Percentiles rank a stretch among this genome's conserved stretches.
Conservation (phyloP, 2,113 vertebrate species). For the Rhinoderma darwinii region DNA sequence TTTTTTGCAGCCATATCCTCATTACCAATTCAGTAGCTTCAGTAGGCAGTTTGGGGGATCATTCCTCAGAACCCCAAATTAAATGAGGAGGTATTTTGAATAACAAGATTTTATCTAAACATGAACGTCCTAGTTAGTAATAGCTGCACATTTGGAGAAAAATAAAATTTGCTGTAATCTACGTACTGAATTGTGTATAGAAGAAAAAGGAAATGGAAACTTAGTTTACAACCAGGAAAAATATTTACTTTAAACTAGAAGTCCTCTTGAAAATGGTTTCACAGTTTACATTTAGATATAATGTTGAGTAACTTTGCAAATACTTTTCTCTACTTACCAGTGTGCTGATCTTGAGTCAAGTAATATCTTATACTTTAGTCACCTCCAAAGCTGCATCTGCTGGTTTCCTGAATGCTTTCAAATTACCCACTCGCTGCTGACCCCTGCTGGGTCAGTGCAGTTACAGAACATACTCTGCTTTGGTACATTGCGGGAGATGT, state of each 20-base stretch:
- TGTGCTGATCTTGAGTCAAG: not conserved
- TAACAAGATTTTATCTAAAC: not conserved
- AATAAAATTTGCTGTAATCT: not conserved
- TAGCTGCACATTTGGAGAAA: not conserved
- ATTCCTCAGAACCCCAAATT: too few species aligned
- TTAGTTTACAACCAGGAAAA: not conserved
- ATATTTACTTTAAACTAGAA: not conserved
- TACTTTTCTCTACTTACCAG: not conserved
- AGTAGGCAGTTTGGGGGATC: too few species aligned
- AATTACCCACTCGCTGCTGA: too few species aligned
- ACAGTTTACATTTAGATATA: not conserved
- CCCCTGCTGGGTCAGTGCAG: too few species aligned
- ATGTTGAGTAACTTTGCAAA: not conserved
- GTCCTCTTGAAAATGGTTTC: not conserved
- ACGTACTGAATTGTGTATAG: not conserved
- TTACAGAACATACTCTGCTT: too few species aligned
- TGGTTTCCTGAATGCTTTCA: too few species aligned
- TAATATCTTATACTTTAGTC: not conserved
- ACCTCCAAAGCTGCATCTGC: not conserved
- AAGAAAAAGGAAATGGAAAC: slow-evolving; percentile 3
- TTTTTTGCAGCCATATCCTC: too few species aligned
- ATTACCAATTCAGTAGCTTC: not conserved
- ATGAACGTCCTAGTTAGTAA: not conserved
- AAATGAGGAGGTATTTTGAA: too few species aligned
- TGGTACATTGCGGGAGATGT: too few species aligned